These are phyloP conservation scores for Apoda limacodes DNA, from an alignment of 2,888 invertebrate species.

Conservation along the genomic window DNA sequence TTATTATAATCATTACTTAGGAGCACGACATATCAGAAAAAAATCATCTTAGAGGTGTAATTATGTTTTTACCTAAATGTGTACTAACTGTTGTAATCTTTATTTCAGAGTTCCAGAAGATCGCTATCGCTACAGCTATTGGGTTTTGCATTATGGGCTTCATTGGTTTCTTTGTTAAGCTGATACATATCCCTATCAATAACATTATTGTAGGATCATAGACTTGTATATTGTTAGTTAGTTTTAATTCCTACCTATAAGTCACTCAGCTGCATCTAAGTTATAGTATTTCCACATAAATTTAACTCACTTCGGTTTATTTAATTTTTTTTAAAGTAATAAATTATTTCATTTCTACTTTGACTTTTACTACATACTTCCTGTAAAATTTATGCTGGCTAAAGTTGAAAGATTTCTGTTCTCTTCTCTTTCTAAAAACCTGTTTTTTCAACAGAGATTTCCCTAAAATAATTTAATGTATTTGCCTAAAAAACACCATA, in stretches of 20 bases:
- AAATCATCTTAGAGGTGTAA: too few relatives aligned
- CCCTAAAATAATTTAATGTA: too few relatives aligned
- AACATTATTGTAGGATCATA: slow-evolving; percentile 93
- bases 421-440: too few relatives aligned
- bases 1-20: too few relatives aligned
- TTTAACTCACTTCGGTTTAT: slow-evolving; percentile 25
- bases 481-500: too few relatives aligned
- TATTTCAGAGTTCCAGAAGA: slow-evolving; percentile 96
- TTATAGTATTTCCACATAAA: slow-evolving; percentile 39
- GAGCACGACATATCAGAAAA: too few relatives aligned
- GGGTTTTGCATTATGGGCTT: slow-evolving; percentile 99
- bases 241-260: slow-evolving; percentile 44
- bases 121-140: slow-evolving; percentile 98
- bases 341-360: slow-evolving; percentile 48
- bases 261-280: slow-evolving; percentile 39
- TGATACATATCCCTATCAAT: slow-evolving; percentile 99
- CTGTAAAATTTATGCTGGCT: too few relatives aligned
- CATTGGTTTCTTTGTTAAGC: slow-evolving; percentile 99
- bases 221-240: slow-evolving; percentile 32
- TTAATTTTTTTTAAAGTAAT: slow-evolving; percentile 41
- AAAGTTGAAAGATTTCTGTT: too few relatives aligned
- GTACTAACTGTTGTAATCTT: too few relatives aligned
- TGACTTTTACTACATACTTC: neutral
- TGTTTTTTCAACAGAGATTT: too few relatives aligned
- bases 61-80: too few relatives aligned